Evolutionary conservation across 1,140 invertebrate genomes (phyloP), one percentile per base, ranked within the genome.

Genomic region (Pemphigus obesinymphae): DNA sequence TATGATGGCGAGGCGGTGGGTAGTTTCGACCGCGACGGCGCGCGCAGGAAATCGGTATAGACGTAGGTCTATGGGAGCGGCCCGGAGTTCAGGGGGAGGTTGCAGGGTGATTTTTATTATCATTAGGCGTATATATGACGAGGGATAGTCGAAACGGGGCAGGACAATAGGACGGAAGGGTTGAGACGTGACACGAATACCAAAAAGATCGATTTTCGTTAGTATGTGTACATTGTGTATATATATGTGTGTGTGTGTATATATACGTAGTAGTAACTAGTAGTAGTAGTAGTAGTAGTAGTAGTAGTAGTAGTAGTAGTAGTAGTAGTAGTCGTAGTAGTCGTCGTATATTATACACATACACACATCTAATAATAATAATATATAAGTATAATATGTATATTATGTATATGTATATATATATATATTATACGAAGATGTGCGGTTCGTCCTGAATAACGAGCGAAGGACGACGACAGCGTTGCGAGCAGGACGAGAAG

Each of bases 201-300:
- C 58, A 29, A 68, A 68, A 68, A 31, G 31, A 37, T 68, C 29
- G 63, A 37, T 68, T 37, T 68, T 68, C 63, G 63, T 68, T 68
- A n/a, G 31, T n/a, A 29, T 63, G 61, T 34, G 29, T 17, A 61
- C 26, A 34, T 7, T n/a, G 17, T 15, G 15, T 29, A 34, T n/a
- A 34, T 3, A 34, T 34, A 63, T 10, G 7, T 0, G 0, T 15
- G 23, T 26, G 53, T 58, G 23, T 58, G 23, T 58, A 31, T 63
- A 45, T 58, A 58, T 23, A 26, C 23, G n/a, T 58, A 4, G 6
- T 55, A 55, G 43, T 58, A 61, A 26, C 29, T 58, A 58, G 23
- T 58, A 58, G 53, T 58, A 3, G 6, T 55, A 55, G 10, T 58
- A 31, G 29, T 63, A 63, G 61, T 63, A 63, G 61, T 63, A 29